Percentiles rank a stretch among this genome's conserved stretches.
These are phyloP conservation scores for Phymanthus crucifer DNA, from an alignment of 92 coral and sea anemone species.

Conservation along the genomic window DNA sequence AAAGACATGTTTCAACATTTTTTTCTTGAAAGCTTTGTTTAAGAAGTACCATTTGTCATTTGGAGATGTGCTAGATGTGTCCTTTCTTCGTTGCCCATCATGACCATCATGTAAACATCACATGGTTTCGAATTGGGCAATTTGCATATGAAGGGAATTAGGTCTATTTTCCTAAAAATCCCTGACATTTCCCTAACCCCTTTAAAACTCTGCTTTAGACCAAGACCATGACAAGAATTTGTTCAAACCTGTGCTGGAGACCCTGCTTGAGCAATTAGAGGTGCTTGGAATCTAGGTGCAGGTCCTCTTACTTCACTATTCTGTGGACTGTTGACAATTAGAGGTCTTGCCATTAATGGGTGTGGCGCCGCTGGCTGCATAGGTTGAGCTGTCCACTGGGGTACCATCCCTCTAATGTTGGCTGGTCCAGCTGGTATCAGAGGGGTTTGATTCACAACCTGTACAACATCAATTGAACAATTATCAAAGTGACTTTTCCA, in stretches of 20 bases:
- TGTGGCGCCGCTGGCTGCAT: constrained; percentile 45
- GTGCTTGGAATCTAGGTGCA: constrained; percentile 31
- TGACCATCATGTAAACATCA: too few relatives aligned
- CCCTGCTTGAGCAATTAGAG: constrained; percentile 44
- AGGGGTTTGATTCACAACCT: background rate
- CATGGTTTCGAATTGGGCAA: too few relatives aligned
- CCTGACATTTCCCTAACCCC: too few relatives aligned
- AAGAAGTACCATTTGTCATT: too few relatives aligned
- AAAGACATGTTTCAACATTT: too few relatives aligned
- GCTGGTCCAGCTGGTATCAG: background rate
- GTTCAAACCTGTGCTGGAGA: constrained; percentile 12
- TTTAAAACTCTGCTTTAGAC: too few relatives aligned
- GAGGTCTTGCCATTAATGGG: constrained; percentile 64
- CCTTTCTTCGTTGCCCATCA: too few relatives aligned
- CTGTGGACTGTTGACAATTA: constrained; percentile 40
- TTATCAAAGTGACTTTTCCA: too few relatives aligned
- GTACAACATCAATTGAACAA: background rate
- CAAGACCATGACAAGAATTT: background rate
- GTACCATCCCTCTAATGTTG: background rate
- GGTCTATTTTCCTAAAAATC: too few relatives aligned
- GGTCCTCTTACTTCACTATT: constrained; percentile 9
- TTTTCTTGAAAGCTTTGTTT: too few relatives aligned
- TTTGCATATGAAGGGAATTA: too few relatives aligned
- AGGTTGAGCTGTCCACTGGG: constrained; percentile 15
- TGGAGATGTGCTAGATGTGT: too few relatives aligned